Base-by-base conservation (phyloP, 1,140 invertebrate species). In the Neuroterus valhalla region DNA sequence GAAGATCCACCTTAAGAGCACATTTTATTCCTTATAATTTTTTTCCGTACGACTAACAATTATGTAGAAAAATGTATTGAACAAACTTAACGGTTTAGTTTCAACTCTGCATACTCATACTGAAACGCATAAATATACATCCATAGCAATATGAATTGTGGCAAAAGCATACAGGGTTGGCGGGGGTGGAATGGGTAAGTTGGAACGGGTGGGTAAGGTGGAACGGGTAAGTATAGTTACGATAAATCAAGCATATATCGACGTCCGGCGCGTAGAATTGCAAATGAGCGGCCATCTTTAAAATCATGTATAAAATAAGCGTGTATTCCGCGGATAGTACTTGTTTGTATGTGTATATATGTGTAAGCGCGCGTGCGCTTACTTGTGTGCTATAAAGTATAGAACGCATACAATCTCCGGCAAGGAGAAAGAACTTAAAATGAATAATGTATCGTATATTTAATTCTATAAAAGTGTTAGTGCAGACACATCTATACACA, bases 381-480 rank as follows among this genome's bases (percentile, higher is more conserved):
- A 73, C 45, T 73, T 52, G 55, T 70, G 71, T 70, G 68, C 44
- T 15, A 31, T 76, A 78, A 74, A 79, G 68, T 62, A 62, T 62
- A 62, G 55, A 62, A 26, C 66, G 68, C 84, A 80, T 78, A 85
- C 82, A 81, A 83, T 85, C 83, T 85, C 83, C 78, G 78, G 85
- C 84, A 87, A 86, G 85, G 84, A 88, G 87, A 89, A 88, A 89
- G 88, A 90, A 88, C 85, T 89, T 87, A 86, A 89, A 89, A 89
- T 90, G 89, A 89, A 89, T 89, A 89, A 90, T 90, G 89, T 89
- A 90, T 89, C 87, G 88, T 90, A 90, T 90, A 90, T 88, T 90
- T 90, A 90, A 90, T 89, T 86, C 83, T 82, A 86, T 86, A 88
- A 85, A 85, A 85, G 84, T 82, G 83, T 85, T 72, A 78, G 72